These are phyloP conservation scores for Cervus canadensis DNA, from an alignment of 2,113 vertebrate species.

Conservation along the genomic window DNA sequence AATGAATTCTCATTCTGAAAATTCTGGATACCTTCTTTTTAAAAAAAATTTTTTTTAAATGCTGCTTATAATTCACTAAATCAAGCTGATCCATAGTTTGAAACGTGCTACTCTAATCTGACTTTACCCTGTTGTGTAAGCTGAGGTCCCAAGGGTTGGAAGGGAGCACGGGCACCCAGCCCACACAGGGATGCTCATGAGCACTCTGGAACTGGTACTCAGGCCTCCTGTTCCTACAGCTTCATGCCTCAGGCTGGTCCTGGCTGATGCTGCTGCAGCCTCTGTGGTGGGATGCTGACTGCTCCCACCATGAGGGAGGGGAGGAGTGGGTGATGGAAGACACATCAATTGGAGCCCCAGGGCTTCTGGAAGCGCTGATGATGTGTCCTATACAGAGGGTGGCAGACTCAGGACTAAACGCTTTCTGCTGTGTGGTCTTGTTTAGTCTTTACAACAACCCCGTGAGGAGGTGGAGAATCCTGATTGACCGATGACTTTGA, in stretches of 20 bases:
- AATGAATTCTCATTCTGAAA: background rate
- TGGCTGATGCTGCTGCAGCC: background rate
- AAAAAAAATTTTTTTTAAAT: background rate
- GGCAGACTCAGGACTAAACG: background rate
- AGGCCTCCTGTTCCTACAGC: background rate
- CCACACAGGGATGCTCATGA: background rate
- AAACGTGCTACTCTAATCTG: background rate
- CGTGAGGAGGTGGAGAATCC: accelerated
- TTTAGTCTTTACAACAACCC: too few species aligned
- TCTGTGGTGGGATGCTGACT: background rate
- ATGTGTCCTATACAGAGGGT: background rate
- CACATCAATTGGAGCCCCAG: background rate
- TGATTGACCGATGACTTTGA: background rate
- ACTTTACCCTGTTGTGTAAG: background rate
- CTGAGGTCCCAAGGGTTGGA: background rate
- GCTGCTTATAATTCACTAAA: background rate
- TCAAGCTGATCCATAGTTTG: background rate
- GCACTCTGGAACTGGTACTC: background rate
- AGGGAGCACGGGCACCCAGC: background rate
- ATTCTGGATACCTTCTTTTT: background rate
- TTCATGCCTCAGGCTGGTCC: background rate
- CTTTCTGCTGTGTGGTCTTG: accelerated
- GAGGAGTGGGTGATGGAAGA: background rate
- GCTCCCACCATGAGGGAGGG: background rate
- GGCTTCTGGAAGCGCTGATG: background rate